Percentiles rank a stretch among this genome's conserved stretches.
Conservation (phyloP, 2,888 invertebrate genomes). For the Venustoraphidia nigricollis region DNA sequence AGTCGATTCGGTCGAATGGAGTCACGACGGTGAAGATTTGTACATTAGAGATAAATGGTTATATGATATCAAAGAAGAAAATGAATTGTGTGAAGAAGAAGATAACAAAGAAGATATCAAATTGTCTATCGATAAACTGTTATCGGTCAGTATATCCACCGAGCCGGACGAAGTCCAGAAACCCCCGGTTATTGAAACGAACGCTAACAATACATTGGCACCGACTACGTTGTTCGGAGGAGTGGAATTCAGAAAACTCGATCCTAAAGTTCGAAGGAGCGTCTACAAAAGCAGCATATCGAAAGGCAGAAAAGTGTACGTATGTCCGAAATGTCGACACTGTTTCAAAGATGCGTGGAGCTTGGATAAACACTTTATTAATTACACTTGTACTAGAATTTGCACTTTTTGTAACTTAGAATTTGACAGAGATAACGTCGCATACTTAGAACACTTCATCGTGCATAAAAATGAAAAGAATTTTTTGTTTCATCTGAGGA, state of each 20-base stretch:
- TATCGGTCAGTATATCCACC: too few species aligned
- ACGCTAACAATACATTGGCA: too few species aligned
- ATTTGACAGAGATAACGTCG: not conserved
- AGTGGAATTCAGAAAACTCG: not conserved
- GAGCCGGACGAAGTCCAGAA: too few species aligned
- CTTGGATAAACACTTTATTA: conserved; percentile 3
- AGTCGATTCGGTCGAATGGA: conserved; percentile 3
- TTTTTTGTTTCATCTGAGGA: too few species aligned
- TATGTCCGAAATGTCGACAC: conserved; percentile 2
- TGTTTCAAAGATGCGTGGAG: not conserved
- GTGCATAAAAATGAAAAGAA: not conserved
- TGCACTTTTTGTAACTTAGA: conserved; percentile 3
- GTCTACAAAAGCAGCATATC: not conserved
- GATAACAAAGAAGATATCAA: not conserved
- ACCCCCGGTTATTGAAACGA: too few species aligned
- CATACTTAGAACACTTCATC: conserved; percentile 1
- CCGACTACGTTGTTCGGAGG: not conserved
- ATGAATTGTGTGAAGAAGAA: not conserved
- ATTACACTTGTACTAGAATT: conserved; percentile 1
- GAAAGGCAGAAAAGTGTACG: not conserved
- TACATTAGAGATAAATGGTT: conserved; percentile 3
- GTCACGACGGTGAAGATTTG: conserved; percentile 1
- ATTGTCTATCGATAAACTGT: too few species aligned
- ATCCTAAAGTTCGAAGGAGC: not conserved
- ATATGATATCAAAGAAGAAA: not conserved